Base-by-base conservation (phyloP, 2,113 vertebrate genomes). In the Pygoscelis adeliae region DNA sequence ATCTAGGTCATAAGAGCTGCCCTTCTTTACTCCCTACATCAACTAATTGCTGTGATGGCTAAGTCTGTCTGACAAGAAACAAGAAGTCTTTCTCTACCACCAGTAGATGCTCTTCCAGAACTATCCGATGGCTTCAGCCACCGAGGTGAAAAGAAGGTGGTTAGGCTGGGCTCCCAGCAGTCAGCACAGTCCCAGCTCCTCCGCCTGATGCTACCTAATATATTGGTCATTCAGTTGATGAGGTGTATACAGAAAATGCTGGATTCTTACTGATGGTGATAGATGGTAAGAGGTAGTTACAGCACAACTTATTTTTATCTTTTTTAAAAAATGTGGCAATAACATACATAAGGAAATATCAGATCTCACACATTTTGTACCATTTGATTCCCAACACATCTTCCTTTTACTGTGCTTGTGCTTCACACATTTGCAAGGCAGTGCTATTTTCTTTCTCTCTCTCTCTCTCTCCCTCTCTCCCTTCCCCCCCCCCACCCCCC, bases 131-230 rank as follows among this genome's bases (percentile, higher is more conserved):
- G 32, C 23, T 85, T 72, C 1, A 0, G 56, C 21, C 79, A 34
- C 42, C 17, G 38, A 77, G 10, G 23, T 47, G 70, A 61, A 79
- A 74, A 71, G 29, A 73, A 81, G 16, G 16, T 23, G n/a, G n/a
- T 19, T 50, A 70, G 29, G 27, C 23, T 36, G 13, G 15, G 13
- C 16, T 82, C 21, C 38, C 40, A 61, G 18, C 5, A 76, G 46
- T 13, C 44, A 69, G 61, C 17, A 50, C 1, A n/a, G 16, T 36
- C 20, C 46, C 26, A 47, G 22, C 23, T 58, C 58, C 50, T 82
- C 42, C 0, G 0, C 10, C 32, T 80, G 58, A 71, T 32, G 9
- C 49, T 49, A 11, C 26, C 13, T 52, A 42, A 61, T 19, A 15
- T 26, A 42, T n/a, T 18, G 62, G 58, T 49, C 15, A 0, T 49